Conservation (phyloP, 2,888 invertebrate species). For the Augiades crinisus region DNA sequence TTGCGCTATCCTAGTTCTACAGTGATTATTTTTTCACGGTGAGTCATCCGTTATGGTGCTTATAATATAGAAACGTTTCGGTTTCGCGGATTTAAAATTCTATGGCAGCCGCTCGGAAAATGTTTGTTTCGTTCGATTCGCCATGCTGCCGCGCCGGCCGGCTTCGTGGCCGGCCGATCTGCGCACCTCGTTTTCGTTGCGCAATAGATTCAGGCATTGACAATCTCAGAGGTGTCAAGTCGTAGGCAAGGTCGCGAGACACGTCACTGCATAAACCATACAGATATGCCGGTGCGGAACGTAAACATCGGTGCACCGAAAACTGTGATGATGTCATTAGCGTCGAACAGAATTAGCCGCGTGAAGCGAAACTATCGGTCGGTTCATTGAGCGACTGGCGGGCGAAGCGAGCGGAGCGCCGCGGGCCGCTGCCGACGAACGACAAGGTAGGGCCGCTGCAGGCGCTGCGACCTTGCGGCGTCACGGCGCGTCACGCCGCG, state of each 20-base stretch:
- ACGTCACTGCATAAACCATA: slow-evolving; percentile 53
- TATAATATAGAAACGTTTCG: slow-evolving; percentile 38
- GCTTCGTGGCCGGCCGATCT: slow-evolving; percentile 36
- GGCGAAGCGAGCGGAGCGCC: slow-evolving; percentile 76
- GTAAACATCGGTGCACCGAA: slow-evolving; percentile 75
- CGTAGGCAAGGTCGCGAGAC: slow-evolving; percentile 38
- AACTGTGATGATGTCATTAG: slow-evolving; percentile 74
- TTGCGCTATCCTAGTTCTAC: slow-evolving; percentile 37
- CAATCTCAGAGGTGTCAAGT: slow-evolving; percentile 29
- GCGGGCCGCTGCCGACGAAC: slow-evolving; percentile 70
- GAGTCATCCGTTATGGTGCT: slow-evolving; percentile 46
- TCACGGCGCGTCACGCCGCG: slow-evolving; percentile 70
- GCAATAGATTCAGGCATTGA: slow-evolving; percentile 36
- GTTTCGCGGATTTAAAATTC: slow-evolving; percentile 28
- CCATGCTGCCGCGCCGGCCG: slow-evolving; percentile 38
- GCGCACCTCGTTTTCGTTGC: slow-evolving; percentile 40
- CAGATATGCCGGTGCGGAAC: slow-evolving; percentile 58
- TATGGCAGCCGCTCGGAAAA: slow-evolving; percentile 39
- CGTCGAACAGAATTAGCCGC: slow-evolving; percentile 74
- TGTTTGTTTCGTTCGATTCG: slow-evolving; percentile 45
- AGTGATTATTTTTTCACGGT: slow-evolving; percentile 46
- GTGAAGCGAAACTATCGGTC: slow-evolving; percentile 62
- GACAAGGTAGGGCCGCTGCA: slow-evolving; percentile 55
- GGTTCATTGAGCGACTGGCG: slow-evolving; percentile 79
- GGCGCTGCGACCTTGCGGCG: slow-evolving; percentile 68